These are phyloP conservation scores for Sebastes vulpes DNA, from an alignment of 2,797 vertebrate genomes.

Conservation along the genomic window DNA sequence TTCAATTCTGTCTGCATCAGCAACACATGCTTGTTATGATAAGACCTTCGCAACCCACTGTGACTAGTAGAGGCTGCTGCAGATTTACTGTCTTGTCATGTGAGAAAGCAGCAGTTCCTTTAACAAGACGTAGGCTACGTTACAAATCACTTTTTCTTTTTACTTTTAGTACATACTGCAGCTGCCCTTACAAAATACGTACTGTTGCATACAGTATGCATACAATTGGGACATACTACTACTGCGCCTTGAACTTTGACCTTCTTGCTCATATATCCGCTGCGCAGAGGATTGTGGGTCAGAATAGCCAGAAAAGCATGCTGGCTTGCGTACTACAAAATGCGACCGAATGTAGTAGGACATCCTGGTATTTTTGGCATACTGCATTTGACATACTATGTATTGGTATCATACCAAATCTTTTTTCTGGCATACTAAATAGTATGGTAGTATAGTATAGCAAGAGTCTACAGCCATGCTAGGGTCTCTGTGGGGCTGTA, in stretches of 20 bases:
- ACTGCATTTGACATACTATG: not conserved
- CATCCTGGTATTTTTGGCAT: not conserved
- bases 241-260: not conserved
- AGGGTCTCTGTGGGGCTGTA: not conserved
- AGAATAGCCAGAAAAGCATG: too few relatives aligned
- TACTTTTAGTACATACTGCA: not conserved
- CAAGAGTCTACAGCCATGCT: not conserved
- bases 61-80: not conserved
- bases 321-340: too few relatives aligned
- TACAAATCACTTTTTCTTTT: not conserved
- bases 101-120: not conserved
- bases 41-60: conserved; percentile 1
- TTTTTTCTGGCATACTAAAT: too few relatives aligned
- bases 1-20: conserved; percentile 5
- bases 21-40: conserved; percentile 8
- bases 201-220: not conserved
- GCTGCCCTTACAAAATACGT: not conserved
- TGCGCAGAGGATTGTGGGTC: not conserved
- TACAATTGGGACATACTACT: not conserved
- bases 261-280: not conserved
- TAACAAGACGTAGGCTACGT: not conserved
- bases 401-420: not conserved
- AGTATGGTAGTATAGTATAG: not conserved
- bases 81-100: conserved; percentile 17
- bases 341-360: not conserved